phyloP scores from a whole-genome alignment of 2,797 vertebrate genomes.

The Remorina albescens region DNA sequence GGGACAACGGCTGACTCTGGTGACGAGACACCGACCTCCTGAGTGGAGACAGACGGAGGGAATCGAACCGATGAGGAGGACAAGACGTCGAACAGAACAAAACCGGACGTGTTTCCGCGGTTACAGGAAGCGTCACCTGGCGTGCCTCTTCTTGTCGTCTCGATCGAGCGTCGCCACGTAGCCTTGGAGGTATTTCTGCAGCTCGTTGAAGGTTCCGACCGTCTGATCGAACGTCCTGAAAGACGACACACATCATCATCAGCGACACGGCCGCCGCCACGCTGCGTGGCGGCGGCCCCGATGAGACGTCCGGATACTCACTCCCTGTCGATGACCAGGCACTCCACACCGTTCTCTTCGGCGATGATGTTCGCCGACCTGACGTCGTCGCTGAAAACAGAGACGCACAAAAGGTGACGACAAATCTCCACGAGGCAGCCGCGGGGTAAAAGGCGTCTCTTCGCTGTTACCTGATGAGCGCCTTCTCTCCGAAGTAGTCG shows the following conservation, averaged over 20 bases:
- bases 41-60: neutral
- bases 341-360: conserved; percentile 92
- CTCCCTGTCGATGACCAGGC: conserved; percentile 94
- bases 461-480: conserved; percentile 90
- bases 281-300: conserved; percentile 23
- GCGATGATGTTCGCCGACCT: conserved; percentile 95
- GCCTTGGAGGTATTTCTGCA: conserved; percentile 92
- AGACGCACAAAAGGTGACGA: neutral
- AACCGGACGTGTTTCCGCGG: neutral
- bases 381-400: conserved; percentile 90
- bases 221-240: conserved; percentile 94
- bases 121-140: too few species aligned
- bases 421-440: too few species aligned
- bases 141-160: conserved; percentile 91
- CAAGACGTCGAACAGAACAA: neutral
- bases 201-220: conserved; percentile 93
- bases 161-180: conserved; percentile 91
- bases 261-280: neutral
- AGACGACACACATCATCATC: neutral
- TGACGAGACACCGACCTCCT: conserved; percentile 87
- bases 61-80: neutral
- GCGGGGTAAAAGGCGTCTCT: neutral
- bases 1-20: conserved; percentile 85
- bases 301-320: conserved; percentile 81
- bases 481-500: conserved; percentile 96